Conservation (phyloP, 2,113 vertebrate species). For the Bubalus kerabau region DNA sequence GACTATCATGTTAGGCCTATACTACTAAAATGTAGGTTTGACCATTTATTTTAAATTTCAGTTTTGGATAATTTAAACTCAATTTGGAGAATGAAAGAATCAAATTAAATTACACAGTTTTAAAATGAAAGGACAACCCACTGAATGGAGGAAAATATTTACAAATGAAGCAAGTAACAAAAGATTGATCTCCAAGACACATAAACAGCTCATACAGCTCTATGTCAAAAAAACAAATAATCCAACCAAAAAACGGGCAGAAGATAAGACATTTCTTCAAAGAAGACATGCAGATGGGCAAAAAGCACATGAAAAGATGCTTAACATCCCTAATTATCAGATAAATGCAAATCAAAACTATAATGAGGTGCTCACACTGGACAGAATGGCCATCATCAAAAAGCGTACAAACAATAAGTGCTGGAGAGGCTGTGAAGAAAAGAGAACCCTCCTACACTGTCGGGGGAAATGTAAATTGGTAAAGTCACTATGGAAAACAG, state of each 20-base stretch:
- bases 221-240: not conserved
- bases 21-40: not conserved
- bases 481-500: not conserved
- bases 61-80: not conserved
- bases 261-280: not conserved
- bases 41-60: not conserved
- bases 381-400: not conserved
- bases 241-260: not conserved
- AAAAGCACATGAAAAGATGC: not conserved
- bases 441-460: not conserved
- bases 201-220: not conserved
- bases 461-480: not conserved
- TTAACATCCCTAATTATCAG: not conserved
- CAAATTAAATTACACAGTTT: not conserved
- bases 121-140: not conserved
- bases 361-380: not conserved
- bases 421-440: not conserved
- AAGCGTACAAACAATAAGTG: not conserved
- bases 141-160: not conserved
- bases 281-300: not conserved
- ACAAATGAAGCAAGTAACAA: not conserved
- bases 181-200: not conserved
- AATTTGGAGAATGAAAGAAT: not conserved
- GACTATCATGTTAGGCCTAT: not conserved
- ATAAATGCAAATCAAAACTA: not conserved